Evolutionary conservation across 2,797 vertebrate species (phyloP).

Genomic region (Syngnathus rostellatus): DNA sequence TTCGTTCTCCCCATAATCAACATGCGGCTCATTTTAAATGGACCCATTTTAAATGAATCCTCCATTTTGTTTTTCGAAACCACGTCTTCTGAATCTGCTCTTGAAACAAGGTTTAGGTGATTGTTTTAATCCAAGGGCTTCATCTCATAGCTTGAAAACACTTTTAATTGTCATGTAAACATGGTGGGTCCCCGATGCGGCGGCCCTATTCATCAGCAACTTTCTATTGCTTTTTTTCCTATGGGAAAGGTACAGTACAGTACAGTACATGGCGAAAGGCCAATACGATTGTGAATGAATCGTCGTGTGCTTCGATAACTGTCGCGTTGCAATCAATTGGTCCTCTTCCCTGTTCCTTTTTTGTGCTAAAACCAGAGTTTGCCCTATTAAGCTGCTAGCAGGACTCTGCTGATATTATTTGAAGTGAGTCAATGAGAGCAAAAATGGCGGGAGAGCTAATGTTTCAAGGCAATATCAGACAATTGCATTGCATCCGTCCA

Average conservation of each 20-base stretch:
- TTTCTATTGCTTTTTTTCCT: conserved; percentile 52
- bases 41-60: conserved; percentile 21
- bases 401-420: conserved; percentile 65
- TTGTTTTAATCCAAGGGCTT: conserved; percentile 65
- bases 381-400: conserved; percentile 74
- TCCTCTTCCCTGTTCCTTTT: conserved; percentile 60
- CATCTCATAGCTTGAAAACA: conserved; percentile 46
- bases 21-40: conserved; percentile 49
- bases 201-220: conserved; percentile 38
- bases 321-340: conserved; percentile 62
- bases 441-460: conserved; percentile 47
- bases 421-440: conserved; percentile 54
- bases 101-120: conserved; percentile 43
- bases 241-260: conserved; percentile 45
- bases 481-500: conserved; percentile 51
- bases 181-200: conserved; percentile 32
- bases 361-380: conserved; percentile 69
- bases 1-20: conserved; percentile 40
- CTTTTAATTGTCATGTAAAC: conserved; percentile 30
- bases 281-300: conserved; percentile 60
- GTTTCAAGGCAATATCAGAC: conserved; percentile 62
- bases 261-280: conserved; percentile 49
- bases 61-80: conserved; percentile 16
- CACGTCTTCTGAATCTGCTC: conserved; percentile 17
- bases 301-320: conserved; percentile 52